Conservation (phyloP, 2,113 vertebrate species). For the Himantopus leucocephalus region DNA sequence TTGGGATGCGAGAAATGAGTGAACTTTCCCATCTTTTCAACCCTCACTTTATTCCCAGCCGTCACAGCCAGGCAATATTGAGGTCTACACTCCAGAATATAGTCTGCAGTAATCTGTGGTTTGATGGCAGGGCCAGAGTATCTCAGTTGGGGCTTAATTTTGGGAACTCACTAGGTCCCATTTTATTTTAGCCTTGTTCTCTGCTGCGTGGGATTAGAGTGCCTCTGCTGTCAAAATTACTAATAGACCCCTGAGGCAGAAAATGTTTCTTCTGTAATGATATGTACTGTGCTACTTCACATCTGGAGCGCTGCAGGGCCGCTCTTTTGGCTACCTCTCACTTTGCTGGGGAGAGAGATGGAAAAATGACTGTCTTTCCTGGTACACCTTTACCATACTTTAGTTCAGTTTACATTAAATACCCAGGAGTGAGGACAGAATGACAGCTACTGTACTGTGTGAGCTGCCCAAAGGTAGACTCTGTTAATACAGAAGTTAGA, state of each 20-base stretch:
- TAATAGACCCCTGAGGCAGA: slow-evolving; percentile 57
- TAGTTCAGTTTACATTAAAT: slow-evolving; percentile 74
- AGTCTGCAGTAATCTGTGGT: background rate
- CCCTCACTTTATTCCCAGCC: background rate
- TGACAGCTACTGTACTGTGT: slow-evolving; percentile 79
- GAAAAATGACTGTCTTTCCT: slow-evolving; percentile 65
- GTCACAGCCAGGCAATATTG: background rate
- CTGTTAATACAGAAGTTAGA: slow-evolving; percentile 81
- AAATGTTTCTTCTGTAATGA: slow-evolving; percentile 50
- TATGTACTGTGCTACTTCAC: slow-evolving; percentile 41
- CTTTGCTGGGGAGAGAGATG: slow-evolving; percentile 36
- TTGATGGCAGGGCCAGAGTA: background rate
- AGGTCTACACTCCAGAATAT: background rate
- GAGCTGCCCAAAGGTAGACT: slow-evolving; percentile 81
- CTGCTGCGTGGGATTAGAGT: slow-evolving; percentile 25
- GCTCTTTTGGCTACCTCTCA: slow-evolving; percentile 62
- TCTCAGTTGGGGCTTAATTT: background rate
- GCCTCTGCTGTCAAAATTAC: slow-evolving; percentile 60
- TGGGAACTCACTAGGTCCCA: background rate
- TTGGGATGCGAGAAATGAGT: background rate
- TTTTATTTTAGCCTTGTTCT: background rate
- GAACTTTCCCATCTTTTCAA: background rate
- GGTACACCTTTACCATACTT: slow-evolving; percentile 71
- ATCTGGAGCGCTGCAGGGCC: slow-evolving; percentile 80
- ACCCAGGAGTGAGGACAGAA: slow-evolving; percentile 77